Percentiles rank a stretch among this genome's conserved stretches.
Conservation (phyloP, 2,888 invertebrate genomes). For the Nemotelus nigrinus region DNA sequence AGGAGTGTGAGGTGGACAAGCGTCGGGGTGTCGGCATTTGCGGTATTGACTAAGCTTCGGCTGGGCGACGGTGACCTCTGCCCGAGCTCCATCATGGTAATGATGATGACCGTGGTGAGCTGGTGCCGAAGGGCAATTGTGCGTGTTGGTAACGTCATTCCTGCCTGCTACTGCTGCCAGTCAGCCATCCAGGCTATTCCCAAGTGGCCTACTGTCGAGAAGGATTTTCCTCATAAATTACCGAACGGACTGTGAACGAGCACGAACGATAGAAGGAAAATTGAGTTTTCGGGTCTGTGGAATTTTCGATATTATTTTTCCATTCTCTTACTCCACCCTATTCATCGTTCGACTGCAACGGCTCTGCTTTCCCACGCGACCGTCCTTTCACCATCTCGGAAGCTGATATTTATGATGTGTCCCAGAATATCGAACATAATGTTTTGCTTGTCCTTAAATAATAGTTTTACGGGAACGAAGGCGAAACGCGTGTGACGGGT, state of each 20-base stretch:
- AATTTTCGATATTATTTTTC: constrained; percentile 1
- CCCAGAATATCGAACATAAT: constrained; percentile 39
- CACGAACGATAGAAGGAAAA: constrained; percentile 20
- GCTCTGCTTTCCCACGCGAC: not conserved
- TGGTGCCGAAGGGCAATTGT: constrained; percentile 41
- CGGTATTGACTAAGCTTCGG: not conserved
- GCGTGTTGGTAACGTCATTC: constrained; percentile 40
- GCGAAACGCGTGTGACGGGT: constrained; percentile 13
- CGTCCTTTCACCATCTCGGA: constrained; percentile 2
- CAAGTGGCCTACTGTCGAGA: constrained; percentile 33
- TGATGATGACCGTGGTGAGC: constrained; percentile 28
- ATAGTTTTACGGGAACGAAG: constrained; percentile 35
- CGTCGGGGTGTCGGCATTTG: not conserved
- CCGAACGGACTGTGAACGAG: constrained; percentile 2
- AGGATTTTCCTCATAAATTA: constrained; percentile 38
- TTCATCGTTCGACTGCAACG: not conserved
- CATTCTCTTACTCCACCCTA: not conserved
- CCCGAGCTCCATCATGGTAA: constrained; percentile 15
- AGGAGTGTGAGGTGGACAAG: constrained; percentile 21
- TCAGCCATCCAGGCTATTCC: not conserved
- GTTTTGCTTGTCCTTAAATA: constrained; percentile 42
- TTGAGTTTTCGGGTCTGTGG: constrained; percentile 27
- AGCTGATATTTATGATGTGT: constrained; percentile 40
- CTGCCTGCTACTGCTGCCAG: constrained; percentile 1
- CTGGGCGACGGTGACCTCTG: constrained; percentile 12